These are phyloP conservation scores for Pitangus sulphuratus DNA, from an alignment of 2,797 vertebrate species.

Conservation along the genomic window DNA sequence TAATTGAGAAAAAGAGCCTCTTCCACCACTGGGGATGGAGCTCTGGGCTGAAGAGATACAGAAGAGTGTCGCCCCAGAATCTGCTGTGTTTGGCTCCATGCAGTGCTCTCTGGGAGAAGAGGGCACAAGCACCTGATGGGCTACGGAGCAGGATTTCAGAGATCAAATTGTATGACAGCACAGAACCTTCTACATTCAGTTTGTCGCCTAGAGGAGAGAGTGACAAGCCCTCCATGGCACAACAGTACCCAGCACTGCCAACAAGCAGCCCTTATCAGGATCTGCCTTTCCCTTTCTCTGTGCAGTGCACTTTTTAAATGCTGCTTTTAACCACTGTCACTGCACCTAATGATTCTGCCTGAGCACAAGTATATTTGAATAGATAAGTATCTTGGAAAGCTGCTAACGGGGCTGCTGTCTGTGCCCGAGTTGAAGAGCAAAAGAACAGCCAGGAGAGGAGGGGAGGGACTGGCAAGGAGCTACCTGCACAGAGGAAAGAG, in stretches of 20 bases:
- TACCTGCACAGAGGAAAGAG: neutral
- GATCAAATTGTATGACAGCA: neutral
- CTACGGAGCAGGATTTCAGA: neutral
- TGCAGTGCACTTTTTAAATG: slow-evolving; percentile 5
- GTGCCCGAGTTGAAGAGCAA: neutral
- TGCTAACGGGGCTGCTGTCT: neutral
- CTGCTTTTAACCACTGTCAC: slow-evolving; percentile 40
- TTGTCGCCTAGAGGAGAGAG: neutral
- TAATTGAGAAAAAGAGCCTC: neutral
- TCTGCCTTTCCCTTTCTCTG: neutral
- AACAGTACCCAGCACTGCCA: neutral
- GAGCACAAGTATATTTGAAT: slow-evolving; percentile 53
- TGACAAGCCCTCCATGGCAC: neutral
- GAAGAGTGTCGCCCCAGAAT: neutral
- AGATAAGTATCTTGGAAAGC: slow-evolving; percentile 51
- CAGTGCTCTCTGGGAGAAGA: neutral
- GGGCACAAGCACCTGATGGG: neutral
- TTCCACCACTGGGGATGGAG: neutral
- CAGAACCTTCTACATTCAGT: neutral
- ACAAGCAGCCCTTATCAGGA: neutral
- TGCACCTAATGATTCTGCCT: slow-evolving; percentile 35
- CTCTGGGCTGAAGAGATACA: rapidly evolving
- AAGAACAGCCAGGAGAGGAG: neutral
- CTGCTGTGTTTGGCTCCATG: neutral
- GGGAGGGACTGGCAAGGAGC: neutral